phyloP scores from a whole-genome alignment of 1,140 invertebrate genomes.

The Spodoptera frugiperda region DNA sequence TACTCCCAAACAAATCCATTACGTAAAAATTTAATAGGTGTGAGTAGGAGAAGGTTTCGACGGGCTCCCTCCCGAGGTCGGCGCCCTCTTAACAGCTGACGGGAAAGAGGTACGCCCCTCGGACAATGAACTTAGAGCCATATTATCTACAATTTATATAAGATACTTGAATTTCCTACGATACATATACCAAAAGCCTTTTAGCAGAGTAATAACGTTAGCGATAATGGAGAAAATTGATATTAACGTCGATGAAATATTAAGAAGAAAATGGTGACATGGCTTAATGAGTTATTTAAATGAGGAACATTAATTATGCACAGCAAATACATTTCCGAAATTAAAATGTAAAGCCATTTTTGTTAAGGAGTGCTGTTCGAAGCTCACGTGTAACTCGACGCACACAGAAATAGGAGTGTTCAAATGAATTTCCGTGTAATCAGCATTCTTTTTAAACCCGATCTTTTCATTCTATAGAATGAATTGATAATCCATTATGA shows the following conservation, averaged over 20 bases:
- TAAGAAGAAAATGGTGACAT: slow-evolving; percentile 14
- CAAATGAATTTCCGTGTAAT: background rate
- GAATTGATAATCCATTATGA: too few species aligned
- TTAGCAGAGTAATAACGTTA: slow-evolving; percentile 39
- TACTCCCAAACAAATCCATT: slow-evolving; percentile 24
- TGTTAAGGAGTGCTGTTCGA: slow-evolving; percentile 1
- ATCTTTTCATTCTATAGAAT: background rate
- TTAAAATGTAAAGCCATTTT: slow-evolving; percentile 6
- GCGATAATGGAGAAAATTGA: slow-evolving; percentile 19
- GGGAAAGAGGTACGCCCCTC: slow-evolving; percentile 56
- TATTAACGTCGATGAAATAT: slow-evolving; percentile 21
- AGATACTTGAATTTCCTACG: slow-evolving; percentile 31
- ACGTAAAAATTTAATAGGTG: slow-evolving; percentile 39
- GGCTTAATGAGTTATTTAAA: slow-evolving; percentile 36
- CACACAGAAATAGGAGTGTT: background rate
- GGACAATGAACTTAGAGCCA: slow-evolving; percentile 47
- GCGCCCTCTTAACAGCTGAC: slow-evolving; percentile 75
- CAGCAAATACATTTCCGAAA: background rate
- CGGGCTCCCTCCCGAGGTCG: slow-evolving; percentile 60
- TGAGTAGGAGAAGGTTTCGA: slow-evolving; percentile 42
- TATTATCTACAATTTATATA: slow-evolving; percentile 50
- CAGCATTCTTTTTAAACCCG: background rate
- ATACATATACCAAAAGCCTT: slow-evolving; percentile 38
- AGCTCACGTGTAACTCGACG: slow-evolving; percentile 11
- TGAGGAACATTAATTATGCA: slow-evolving; percentile 12